Percentiles rank a stretch among this genome's conserved stretches.
Conservation (phyloP, 2,888 invertebrate species). For the Lepidochrysops patricia region DNA sequence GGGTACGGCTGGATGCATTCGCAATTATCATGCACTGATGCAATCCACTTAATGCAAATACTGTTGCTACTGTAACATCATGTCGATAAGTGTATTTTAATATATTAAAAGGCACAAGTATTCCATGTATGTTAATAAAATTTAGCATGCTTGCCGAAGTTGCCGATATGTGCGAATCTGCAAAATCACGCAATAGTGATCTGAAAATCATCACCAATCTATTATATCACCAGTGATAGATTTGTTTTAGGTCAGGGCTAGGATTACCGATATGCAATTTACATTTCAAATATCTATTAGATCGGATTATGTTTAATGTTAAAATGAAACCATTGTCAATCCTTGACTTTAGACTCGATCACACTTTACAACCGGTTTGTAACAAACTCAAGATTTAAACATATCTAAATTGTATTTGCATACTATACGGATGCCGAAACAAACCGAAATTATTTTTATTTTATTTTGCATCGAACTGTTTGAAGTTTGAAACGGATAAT, state of each 20-base stretch:
- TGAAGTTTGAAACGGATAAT: no score
- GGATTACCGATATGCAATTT: no score
- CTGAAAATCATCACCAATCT: background rate
- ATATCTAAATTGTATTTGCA: conserved; percentile 4
- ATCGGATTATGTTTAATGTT: background rate
- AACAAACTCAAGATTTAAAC: conserved; percentile 14
- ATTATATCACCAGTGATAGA: no score
- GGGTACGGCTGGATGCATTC: conserved; percentile 2
- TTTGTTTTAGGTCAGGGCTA: no score
- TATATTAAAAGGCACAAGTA: conserved; percentile 4
- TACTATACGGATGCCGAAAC: background rate
- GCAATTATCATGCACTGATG: conserved; percentile 11
- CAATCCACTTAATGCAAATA: conserved; percentile 12
- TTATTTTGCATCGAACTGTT: background rate
- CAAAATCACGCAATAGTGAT: background rate
- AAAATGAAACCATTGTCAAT: conserved; percentile 13
- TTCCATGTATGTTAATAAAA: background rate
- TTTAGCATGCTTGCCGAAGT: background rate
- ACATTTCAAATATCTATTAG: background rate
- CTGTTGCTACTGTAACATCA: background rate
- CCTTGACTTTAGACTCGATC: conserved; percentile 23
- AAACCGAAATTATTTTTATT: background rate
- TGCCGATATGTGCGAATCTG: no score
- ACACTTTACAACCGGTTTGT: conserved; percentile 23
- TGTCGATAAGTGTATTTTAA: conserved; percentile 6